A percentile compares a stretch with the other conserved stretches of the same genome.
Conservation (phyloP, 2,113 vertebrate genomes). For the Sapayoa aenigma region DNA sequence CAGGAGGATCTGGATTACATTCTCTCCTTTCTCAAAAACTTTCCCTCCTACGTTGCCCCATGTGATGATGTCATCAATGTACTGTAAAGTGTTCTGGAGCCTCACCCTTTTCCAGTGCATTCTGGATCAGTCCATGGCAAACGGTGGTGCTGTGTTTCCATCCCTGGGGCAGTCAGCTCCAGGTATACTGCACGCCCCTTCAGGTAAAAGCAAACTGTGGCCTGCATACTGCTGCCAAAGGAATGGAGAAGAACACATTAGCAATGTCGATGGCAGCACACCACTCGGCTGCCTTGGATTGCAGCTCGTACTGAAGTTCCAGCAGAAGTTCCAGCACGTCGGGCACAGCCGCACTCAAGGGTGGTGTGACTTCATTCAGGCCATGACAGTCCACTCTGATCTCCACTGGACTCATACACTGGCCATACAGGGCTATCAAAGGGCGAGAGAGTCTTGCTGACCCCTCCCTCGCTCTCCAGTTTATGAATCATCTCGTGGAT, state of each 20-base stretch:
- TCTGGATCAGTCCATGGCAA: neutral
- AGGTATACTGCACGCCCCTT: neutral
- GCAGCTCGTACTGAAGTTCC: neutral
- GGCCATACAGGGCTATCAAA: neutral
- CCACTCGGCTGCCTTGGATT: neutral
- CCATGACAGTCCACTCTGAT: neutral
- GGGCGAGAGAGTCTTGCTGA: neutral
- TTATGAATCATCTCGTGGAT: neutral
- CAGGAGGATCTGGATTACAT: neutral
- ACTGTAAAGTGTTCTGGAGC: neutral
- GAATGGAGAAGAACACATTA: neutral
- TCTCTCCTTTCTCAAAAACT: neutral
- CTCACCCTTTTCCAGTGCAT: neutral
- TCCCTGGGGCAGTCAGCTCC: neutral
- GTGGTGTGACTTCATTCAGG: neutral
- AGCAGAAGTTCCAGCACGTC: neutral
- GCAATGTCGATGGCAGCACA: neutral
- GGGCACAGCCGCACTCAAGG: neutral
- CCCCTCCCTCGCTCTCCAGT: neutral
- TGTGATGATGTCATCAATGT: neutral
- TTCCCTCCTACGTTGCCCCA: neutral
- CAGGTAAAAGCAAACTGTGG: neutral
- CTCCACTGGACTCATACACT: neutral
- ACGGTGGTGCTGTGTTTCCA: neutral
- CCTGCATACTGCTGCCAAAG: neutral